Evolutionary conservation across 2,113 vertebrate species (phyloP), one percentile per base, ranked within the genome.

Genomic region (Aegotheles bennettii): DNA sequence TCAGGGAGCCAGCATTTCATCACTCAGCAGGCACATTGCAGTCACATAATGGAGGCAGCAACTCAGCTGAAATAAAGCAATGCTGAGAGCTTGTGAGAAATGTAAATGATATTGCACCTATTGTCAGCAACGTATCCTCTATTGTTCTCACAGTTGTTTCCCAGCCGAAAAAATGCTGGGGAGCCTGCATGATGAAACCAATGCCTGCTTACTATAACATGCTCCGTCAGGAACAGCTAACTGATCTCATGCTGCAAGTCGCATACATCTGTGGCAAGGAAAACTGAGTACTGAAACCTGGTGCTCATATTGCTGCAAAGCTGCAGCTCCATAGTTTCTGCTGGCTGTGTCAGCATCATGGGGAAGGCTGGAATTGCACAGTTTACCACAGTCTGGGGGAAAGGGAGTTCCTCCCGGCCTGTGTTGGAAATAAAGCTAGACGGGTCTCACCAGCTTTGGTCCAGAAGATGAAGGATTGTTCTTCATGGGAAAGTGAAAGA

Each of bases 1-100:
- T 97, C 96, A 92, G 26, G 61, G 36, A 89, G 95, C 95, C 96
- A 97, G 78, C 56, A 84, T 97, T 97, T 97, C 97, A 95, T 97
- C 97, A 97, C 93, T 93, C 31, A 16, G 95, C 95, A 90, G 89
- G 96, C 96, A 88, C 61, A 77, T 94, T 95, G 91, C 75, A 95
- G 93, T 85, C 87, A 90, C 84, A 95, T 89, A 91, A 81, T 90
- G 75, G 91, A 93, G 80, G 67, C 60, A 33, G 95, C 86, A 95
- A 95, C 90, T 61, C 51, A 89, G 89, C 93, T 96, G 84, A 94
- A 91, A 94, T 84, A 97, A 96, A 93, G 94, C 95, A 96, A 97
- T 87, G 93, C 88, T 74, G 59, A 95, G 94, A 96, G 87, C 96
- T 93, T 95, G 90, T 97, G 83, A 96, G 90, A 96, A 97, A 96